These are phyloP conservation scores for Halichoeres trimaculatus DNA, from an alignment of 2,113 vertebrate genomes.

Conservation along the genomic window DNA sequence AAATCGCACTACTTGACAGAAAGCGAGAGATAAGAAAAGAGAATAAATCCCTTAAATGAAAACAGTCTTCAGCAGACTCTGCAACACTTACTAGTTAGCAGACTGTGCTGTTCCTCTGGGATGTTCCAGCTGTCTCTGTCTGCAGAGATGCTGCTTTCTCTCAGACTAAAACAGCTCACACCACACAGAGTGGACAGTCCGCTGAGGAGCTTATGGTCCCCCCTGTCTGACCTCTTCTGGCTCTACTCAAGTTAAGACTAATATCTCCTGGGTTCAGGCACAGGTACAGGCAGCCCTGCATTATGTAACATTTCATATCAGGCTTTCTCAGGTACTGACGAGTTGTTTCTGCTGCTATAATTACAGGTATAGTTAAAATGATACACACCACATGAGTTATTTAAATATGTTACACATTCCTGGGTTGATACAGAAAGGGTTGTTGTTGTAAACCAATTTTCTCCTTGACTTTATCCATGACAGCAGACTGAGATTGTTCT, in stretches of 20 bases:
- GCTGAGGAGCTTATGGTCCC: constrained; percentile 27
- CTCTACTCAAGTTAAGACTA: constrained; percentile 32
- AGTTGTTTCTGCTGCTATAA: not conserved
- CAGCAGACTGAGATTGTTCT: not conserved
- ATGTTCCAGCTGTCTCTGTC: constrained; percentile 33
- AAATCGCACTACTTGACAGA: constrained; percentile 18
- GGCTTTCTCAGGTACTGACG: not conserved
- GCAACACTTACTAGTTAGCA: constrained; percentile 19
- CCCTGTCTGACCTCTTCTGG: constrained; percentile 19
- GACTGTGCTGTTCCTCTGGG: constrained; percentile 41
- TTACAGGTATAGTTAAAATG: not conserved
- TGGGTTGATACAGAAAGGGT: not conserved
- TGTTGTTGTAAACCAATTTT: not conserved
- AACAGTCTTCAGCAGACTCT: constrained; percentile 23
- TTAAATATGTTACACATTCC: not conserved
- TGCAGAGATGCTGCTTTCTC: constrained; percentile 42
- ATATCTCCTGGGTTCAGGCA: constrained; percentile 32
- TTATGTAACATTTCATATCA: constrained; percentile 20
- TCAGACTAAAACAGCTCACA: constrained; percentile 21
- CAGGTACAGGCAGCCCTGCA: constrained; percentile 16
- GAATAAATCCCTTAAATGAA: constrained; percentile 29
- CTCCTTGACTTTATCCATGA: not conserved
- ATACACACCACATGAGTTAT: not conserved
- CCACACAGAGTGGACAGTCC: constrained; percentile 13
- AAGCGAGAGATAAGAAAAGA: not conserved